Evolutionary conservation across 2,797 vertebrate genomes (phyloP).

Genomic region (Sebastes hubbsi): DNA sequence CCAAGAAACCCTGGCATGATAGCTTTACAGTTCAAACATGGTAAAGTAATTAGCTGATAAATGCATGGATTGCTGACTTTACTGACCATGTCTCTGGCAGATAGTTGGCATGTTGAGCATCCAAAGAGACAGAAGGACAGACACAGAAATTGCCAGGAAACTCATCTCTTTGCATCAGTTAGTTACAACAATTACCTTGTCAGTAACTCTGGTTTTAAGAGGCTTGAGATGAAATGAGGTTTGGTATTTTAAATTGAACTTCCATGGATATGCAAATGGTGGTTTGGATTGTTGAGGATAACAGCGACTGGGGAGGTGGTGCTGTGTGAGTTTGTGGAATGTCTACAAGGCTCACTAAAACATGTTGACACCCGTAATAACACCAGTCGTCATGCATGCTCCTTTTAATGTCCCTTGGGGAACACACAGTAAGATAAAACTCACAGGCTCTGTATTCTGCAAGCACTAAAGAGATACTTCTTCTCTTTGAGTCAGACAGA

Average conservation of each 20-base stretch:
- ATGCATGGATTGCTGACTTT: not conserved
- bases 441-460: not conserved
- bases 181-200: not conserved
- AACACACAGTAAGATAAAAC: not conserved
- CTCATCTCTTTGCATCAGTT: not conserved
- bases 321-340: slow-evolving; percentile 54
- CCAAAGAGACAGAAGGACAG: not conserved
- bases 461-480: not conserved
- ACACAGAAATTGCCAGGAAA: not conserved
- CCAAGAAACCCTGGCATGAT: too few species aligned
- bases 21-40: not conserved
- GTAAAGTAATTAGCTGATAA: not conserved
- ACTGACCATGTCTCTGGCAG: not conserved
- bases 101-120: slow-evolving; percentile 8
- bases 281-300: slow-evolving; percentile 2
- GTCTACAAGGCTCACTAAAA: slow-evolving; percentile 45
- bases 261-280: slow-evolving; percentile 15
- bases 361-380: slow-evolving; percentile 67
- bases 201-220: not conserved
- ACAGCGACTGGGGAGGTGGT: not conserved
- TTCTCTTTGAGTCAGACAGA: not conserved
- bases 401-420: slow-evolving; percentile 17
- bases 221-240: not conserved
- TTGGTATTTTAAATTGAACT: not conserved
- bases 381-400: slow-evolving; percentile 28